Percentiles rank a stretch among this genome's conserved stretches.
Conservation (phyloP, 2,113 vertebrate genomes). For the Siniperca knerii region DNA sequence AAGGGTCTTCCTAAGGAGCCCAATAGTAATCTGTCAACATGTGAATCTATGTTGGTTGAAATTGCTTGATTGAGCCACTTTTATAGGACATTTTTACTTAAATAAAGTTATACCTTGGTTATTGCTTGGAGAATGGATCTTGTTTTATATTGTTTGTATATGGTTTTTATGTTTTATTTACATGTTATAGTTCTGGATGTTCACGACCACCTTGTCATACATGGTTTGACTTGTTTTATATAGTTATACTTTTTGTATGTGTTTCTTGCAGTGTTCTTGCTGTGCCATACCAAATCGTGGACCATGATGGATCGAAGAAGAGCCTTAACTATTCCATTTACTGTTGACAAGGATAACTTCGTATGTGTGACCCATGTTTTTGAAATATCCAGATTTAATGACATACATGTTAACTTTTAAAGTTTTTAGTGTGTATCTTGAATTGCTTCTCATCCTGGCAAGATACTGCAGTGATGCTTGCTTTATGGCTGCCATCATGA, state of each 20-base stretch:
- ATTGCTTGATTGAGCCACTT: neutral
- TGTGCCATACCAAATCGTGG: conserved; percentile 42
- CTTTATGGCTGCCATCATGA: neutral
- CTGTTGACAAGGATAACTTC: conserved; percentile 61
- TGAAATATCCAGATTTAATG: neutral
- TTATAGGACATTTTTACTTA: neutral
- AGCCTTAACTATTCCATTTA: conserved; percentile 76
- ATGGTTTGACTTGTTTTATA: neutral
- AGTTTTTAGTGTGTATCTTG: neutral
- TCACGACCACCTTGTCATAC: neutral
- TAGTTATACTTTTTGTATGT: neutral
- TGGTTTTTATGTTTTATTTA: no score
- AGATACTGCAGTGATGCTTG: neutral
- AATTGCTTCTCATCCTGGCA: neutral
- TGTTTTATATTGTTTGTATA: neutral
- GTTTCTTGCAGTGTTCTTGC: conserved; percentile 42
- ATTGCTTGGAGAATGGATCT: neutral
- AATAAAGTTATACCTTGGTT: neutral
- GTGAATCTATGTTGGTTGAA: neutral
- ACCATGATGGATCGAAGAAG: conserved; percentile 73
- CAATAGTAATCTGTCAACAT: neutral
- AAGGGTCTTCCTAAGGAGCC: neutral
- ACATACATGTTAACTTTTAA: neutral
- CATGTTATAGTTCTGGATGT: neutral
- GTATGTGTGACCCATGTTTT: conserved; percentile 55